A percentile compares a stretch with the other conserved stretches of the same genome.
Conservation (phyloP, 1,140 invertebrate species). For the Dendroctonus valens region DNA sequence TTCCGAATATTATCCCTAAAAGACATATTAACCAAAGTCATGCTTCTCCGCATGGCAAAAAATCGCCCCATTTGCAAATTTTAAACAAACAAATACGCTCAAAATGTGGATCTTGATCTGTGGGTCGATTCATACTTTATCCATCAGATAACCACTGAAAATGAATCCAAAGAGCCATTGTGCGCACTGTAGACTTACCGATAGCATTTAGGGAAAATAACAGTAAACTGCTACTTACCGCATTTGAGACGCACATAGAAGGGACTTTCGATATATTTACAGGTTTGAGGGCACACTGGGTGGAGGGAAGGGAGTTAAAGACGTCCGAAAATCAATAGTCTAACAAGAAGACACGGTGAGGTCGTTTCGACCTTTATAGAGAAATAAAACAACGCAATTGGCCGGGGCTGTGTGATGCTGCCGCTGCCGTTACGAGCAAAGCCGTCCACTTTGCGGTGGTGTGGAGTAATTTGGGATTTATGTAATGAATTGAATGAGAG, state of each 20-base stretch:
- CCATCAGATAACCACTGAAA: no score
- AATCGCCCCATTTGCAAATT: no score
- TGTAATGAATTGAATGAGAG: constrained; percentile 37
- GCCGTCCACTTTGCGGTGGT: constrained; percentile 35
- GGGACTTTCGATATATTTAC: no score
- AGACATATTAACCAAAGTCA: no score
- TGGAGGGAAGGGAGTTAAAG: background rate
- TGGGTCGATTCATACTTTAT: no score
- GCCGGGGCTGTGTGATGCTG: constrained; percentile 25
- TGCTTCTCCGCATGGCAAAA: no score
- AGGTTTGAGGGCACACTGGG: background rate
- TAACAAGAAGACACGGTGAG: constrained; percentile 28
- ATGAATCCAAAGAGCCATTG: no score
- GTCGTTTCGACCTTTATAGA: constrained; percentile 29
- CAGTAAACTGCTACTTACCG: background rate
- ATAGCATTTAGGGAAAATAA: no score
- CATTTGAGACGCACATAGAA: background rate
- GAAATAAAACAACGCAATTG: constrained; percentile 32
- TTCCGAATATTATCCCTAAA: no score
- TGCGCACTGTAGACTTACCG: no score
- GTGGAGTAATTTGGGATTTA: constrained; percentile 37
- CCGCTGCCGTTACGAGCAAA: constrained; percentile 17
- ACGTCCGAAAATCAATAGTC: constrained; percentile 24
- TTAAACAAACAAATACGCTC: no score
- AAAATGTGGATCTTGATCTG: no score